These are phyloP conservation scores for Craniophora ligustri DNA, from an alignment of 2,888 invertebrate genomes.

Conservation along the genomic window DNA sequence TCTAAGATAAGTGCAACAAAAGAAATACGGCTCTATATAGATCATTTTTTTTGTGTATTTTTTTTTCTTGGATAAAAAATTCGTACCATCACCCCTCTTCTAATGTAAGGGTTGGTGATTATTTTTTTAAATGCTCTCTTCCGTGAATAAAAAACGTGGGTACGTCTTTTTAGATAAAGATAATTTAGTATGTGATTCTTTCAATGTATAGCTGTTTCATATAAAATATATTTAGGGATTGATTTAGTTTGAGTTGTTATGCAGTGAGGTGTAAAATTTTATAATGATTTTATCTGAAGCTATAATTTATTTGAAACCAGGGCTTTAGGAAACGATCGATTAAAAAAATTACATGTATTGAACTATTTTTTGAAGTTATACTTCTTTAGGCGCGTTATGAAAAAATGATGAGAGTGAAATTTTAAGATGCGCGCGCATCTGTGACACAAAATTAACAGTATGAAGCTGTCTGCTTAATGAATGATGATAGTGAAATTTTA, in stretches of 20 bases:
- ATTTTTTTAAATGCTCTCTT: constrained; percentile 64
- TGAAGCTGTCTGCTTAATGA: too few relatives aligned
- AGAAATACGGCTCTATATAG: constrained; percentile 68
- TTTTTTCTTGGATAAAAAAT: constrained; percentile 57
- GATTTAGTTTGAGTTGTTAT: constrained; percentile 56
- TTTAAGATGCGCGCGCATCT: too few relatives aligned
- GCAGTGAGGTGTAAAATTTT: constrained; percentile 43
- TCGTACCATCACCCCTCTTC: constrained; percentile 75
- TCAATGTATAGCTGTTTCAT: constrained; percentile 3
- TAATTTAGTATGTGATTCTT: constrained; percentile 30
- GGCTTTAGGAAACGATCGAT: too few relatives aligned
- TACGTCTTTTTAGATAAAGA: constrained; percentile 56
- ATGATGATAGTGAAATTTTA: too few relatives aligned
- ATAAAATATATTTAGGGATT: constrained; percentile 51
- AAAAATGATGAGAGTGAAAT: too few relatives aligned
- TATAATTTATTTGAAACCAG: too few relatives aligned
- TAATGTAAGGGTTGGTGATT: constrained; percentile 59
- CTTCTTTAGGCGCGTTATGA: too few relatives aligned
- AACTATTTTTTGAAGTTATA: too few relatives aligned
- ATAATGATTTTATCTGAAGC: not conserved
- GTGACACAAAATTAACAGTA: too few relatives aligned
- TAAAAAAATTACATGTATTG: too few relatives aligned
- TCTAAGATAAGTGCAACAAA: constrained; percentile 45
- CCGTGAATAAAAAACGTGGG: constrained; percentile 80
- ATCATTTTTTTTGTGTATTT: constrained; percentile 74